Evolutionary conservation across 2,797 vertebrate species (phyloP).

Genomic region (Sebastes vulpes): DNA sequence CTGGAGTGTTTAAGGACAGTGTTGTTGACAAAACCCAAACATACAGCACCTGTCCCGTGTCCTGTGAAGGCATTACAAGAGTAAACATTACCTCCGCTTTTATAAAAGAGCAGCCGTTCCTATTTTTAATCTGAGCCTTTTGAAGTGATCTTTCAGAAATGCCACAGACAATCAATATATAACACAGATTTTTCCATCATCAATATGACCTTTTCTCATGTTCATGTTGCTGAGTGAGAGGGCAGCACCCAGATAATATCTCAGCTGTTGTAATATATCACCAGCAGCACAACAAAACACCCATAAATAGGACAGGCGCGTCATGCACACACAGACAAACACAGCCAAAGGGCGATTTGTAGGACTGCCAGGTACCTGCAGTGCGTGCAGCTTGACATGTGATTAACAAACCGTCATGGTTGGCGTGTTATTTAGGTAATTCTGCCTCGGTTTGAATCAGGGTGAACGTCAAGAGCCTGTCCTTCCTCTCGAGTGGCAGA

Average conservation of each 20-base stretch:
- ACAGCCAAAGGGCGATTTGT: conserved; percentile 28
- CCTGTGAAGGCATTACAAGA: background rate
- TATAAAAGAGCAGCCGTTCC: background rate
- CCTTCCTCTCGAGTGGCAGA: background rate
- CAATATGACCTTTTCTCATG: conserved; percentile 18
- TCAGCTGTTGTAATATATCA: conserved; percentile 14
- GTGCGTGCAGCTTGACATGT: conserved; percentile 44
- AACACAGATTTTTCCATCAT: conserved; percentile 29
- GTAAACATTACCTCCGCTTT: background rate
- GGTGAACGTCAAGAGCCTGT: conserved; percentile 37
- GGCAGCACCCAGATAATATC: conserved; percentile 38
- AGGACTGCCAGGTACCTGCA: conserved; percentile 39
- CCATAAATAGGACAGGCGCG: conserved; percentile 45
- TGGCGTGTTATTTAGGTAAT: conserved; percentile 25
- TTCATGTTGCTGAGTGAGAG: background rate
- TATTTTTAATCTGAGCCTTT: conserved; percentile 1
- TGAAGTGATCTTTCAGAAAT: conserved; percentile 33
- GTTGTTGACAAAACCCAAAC: conserved; percentile 21
- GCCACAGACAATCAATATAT: conserved; percentile 9
- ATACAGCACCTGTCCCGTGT: background rate
- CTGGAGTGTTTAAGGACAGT: background rate
- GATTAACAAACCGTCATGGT: conserved; percentile 45
- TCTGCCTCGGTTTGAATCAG: conserved; percentile 14
- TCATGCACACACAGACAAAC: conserved; percentile 7
- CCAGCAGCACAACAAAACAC: conserved; percentile 20